Evolutionary conservation across 2,888 invertebrate species (phyloP), one percentile per base, ranked within the genome.

Genomic region (Cosmopolites sordidus): DNA sequence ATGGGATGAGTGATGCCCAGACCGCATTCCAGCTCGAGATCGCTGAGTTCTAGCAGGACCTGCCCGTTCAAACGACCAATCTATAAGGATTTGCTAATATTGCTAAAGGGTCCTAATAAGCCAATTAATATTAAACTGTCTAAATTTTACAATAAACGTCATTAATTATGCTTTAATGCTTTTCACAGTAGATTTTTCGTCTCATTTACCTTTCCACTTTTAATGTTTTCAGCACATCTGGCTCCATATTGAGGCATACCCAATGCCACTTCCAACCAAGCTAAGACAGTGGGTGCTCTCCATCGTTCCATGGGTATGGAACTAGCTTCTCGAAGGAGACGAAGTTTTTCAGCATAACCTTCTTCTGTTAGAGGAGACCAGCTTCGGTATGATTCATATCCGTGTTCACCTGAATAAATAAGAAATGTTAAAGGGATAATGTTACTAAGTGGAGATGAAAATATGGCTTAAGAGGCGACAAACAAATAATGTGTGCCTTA

Each of bases 201-300:
- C 22, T 22, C 8, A 5, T 22, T 68, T 68, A 90, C 94, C 84
- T 93, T 94, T 65, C 95, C 95, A 71, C 93, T 94, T 73, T 95
- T 94, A 59, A 96, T 89, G 73, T 95, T 95, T 70, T 94, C 92
- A 15, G 92, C 90, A 66, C 94, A 92, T 41, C 89, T 81, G 16
- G 87, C 83, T 1, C 92, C 92, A 65, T 94, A 94, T 67, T 92
- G 92, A 0, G 93, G 92, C 94, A 96, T 94, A 47, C 92, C 93
- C 4, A 96, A 80, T 0, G 92, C 91, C 22, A 95, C 86, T 73
- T 95, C 95, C 45, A 96, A 77, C 95, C 95, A 96, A 1, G 95
- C 93, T 37, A 94, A 81, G 48, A 96, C 93, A 56, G 93, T 93
- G 0, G 92, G 89, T 11, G 95, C 92, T 53, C 92, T 82, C 95